Base-by-base conservation (phyloP, 2,888 invertebrate genomes). In the Gibbula magus region DNA sequence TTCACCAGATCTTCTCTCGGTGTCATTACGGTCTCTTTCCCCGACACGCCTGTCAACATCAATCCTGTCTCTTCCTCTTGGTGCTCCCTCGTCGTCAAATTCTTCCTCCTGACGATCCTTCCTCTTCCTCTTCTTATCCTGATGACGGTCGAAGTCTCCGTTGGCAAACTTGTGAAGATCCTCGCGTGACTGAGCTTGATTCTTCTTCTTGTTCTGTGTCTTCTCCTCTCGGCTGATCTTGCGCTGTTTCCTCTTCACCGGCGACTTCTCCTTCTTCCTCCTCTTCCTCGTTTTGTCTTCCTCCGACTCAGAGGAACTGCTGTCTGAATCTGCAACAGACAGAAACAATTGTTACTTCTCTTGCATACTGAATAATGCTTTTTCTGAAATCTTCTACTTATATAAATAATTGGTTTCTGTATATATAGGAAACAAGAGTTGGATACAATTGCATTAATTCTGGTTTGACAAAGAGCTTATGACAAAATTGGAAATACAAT, bases 321-420 rank as follows among this genome's bases (percentile, higher is more conserved):
- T 81, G n/a, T 84, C 82, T 54, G 84, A 87, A 76, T 87, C 88
- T 79, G 86, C 82, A 86, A 61, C 53, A 51, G 79, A 29, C 61
- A 39, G 25, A 13, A 77, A 52, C 77, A 70, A 8, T 70, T 16
- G 29, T 74, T 18, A 61, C 5, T 54, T 20, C 29, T 18, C 22
- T 39, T n/a, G 5, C 20, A 39, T 61, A 10, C 22, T 13, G 20
- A 73, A 45, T 45, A 45, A 45, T 45, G 10, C 45, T 45, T 45
- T 8, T 45, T 45, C 35, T 35, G 8, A 35, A 35, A 35, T 8
- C 35, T 5, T 5, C 35, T 8, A 35, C 8, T 13, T 45, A 13
- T 13, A 1, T 10, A 45, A 45, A 45, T 45, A 10, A 13, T 45
- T 45, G 5, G 45, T 10, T 45, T n/a, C n/a, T n/a, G n/a, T n/a